A percentile compares a stretch with the other conserved stretches of the same genome.
phyloP scores from a whole-genome alignment of 2,113 vertebrate genomes.

The Eulemur macaco region DNA sequence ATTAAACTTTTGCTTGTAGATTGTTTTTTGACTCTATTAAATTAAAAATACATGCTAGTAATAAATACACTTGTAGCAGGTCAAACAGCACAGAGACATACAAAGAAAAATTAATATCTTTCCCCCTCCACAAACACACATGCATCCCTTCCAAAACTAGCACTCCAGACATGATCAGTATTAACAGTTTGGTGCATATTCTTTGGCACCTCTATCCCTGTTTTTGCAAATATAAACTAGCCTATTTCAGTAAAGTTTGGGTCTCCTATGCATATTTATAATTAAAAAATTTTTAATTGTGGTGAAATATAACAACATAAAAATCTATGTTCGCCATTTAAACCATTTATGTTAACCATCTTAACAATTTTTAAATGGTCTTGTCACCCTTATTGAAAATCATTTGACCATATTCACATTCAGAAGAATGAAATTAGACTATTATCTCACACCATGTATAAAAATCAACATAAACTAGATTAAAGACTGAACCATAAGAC shows the following conservation, averaged over 20 bases:
- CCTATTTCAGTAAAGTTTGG: not conserved
- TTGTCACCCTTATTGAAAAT: not conserved
- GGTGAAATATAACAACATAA: not conserved
- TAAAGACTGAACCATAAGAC: not conserved
- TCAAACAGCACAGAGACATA: not conserved
- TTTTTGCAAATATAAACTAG: not conserved
- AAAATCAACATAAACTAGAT: not conserved
- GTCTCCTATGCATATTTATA: not conserved
- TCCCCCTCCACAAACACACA: accelerated
- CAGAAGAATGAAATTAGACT: not conserved
- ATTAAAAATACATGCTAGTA: not conserved
- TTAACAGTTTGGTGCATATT: not conserved
- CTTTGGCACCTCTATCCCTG: not conserved
- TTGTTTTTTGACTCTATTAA: constrained; percentile 9
- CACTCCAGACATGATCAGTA: not conserved
- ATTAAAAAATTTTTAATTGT: not conserved
- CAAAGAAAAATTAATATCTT: not conserved
- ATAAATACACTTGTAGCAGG: not conserved
- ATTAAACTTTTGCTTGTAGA: not conserved
- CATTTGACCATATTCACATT: not conserved
- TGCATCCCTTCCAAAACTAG: not conserved
- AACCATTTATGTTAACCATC: not conserved
- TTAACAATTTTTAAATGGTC: not conserved
- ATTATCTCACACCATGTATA: not conserved
- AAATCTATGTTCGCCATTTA: not conserved